Conservation (phyloP, 2,113 vertebrate genomes). For the Zosterops pallidus region DNA sequence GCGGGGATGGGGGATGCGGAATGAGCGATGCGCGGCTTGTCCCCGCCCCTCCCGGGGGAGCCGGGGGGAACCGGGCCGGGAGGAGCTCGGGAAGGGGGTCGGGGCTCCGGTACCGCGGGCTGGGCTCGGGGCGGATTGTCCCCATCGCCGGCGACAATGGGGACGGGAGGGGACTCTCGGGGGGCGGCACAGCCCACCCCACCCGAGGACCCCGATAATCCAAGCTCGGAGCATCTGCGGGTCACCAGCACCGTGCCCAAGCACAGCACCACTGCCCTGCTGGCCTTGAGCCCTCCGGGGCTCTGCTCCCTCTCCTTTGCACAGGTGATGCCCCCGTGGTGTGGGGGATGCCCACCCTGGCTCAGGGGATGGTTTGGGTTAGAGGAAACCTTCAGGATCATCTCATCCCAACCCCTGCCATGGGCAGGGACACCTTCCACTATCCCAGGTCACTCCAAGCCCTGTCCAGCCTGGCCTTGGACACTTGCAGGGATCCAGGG, state of each 20-base stretch:
- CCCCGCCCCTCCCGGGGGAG: background rate
- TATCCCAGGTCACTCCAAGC: background rate
- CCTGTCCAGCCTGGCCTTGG: background rate
- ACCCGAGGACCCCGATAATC: rapidly evolving
- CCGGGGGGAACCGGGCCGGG: background rate
- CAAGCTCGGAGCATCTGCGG: rapidly evolving
- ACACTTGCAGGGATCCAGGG: background rate
- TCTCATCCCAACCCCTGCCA: rapidly evolving
- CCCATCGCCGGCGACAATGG: background rate
- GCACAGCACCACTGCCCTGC: background rate
- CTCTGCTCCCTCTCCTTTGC: background rate
- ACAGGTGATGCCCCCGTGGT: rapidly evolving
- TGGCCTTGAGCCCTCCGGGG: background rate
- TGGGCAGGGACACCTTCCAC: too few relatives aligned
- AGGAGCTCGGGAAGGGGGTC: background rate
- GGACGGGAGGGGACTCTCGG: background rate
- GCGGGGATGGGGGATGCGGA: background rate
- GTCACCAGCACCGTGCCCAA: rapidly evolving
- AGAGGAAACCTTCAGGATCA: background rate
- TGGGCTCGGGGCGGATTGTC: background rate
- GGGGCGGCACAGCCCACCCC: background rate
- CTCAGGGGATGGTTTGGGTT: background rate
- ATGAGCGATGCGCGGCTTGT: background rate
- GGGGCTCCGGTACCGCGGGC: background rate
- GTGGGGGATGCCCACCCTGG: background rate